Evolutionary conservation across 2,888 invertebrate genomes (phyloP), one percentile per base, ranked within the genome.

Genomic region (Malthinus seriepunctatus): DNA sequence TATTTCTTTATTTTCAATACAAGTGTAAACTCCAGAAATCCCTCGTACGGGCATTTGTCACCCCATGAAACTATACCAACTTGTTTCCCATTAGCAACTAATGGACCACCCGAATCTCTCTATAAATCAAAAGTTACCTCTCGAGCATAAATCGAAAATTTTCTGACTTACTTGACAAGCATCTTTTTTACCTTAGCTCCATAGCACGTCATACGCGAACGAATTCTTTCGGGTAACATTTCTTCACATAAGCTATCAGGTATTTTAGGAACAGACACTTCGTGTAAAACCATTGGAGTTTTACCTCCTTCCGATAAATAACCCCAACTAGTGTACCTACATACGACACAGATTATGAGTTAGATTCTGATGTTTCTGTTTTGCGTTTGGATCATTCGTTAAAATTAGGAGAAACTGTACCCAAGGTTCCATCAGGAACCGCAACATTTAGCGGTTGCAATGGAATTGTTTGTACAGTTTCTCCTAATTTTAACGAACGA

Each of bases 171-270:
- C 51, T 32, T 51, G 51, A 15, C 51, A 53, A 39, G 47, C 5
- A 53, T 57, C 33, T 10, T 57, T 39, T 47, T 39, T 34, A 37
- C 52, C 58, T 12, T 38, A 11, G 9, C 3, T 3, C 59, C 59
- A 11, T 39, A 52, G 35, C 59, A 59, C 15, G 52, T 55, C 59
- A 59, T 59, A 9, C 54, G 15, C 12, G 46, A 35, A 1, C 54
- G 54, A 12, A 59, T 51, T 7, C 10, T 15, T 8, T 33, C 45
- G 1, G 2, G 38, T 15, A 11, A 39, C 8, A n/a, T 32, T 14
- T 44, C 12, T 8, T 10, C 2, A 32, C 56, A 56, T 11, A 15
- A 8, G 9, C 8, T 9, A 2, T 15, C 10, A 4, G 39, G 8
- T 9, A 51, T n/a, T 32, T 39, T 45, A 9, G 56, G 46, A n/a